These are phyloP conservation scores for Boloria euphrosyne DNA, from an alignment of 2,888 invertebrate species.

Conservation along the genomic window DNA sequence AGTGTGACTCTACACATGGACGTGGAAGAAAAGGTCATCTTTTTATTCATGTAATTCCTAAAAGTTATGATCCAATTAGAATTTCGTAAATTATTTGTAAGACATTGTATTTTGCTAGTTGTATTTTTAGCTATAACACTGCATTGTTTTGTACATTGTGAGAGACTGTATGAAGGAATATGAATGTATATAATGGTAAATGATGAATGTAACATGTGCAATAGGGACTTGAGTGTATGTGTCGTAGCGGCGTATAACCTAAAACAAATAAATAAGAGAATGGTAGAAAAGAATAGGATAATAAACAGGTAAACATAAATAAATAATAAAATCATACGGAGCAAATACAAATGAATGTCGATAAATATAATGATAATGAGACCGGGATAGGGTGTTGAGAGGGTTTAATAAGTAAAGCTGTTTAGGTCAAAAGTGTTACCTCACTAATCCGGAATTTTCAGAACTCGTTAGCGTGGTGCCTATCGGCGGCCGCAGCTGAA, in stretches of 20 bases:
- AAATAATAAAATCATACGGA: background rate
- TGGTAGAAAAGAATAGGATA: constrained; percentile 17
- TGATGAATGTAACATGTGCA: constrained; percentile 60
- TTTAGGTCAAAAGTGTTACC: constrained; percentile 54
- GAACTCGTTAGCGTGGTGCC: constrained; percentile 76
- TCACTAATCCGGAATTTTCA: constrained; percentile 82
- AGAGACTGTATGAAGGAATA: constrained; percentile 54
- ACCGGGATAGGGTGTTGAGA: background rate
- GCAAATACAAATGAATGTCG: background rate
- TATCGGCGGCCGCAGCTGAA: constrained; percentile 79
- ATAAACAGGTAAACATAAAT: background rate
- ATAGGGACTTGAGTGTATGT: constrained; percentile 60
- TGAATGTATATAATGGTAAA: constrained; percentile 61
- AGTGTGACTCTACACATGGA: constrained; percentile 74
- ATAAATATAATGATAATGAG: background rate
- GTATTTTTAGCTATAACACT: constrained; percentile 52
- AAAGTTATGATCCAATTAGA: constrained; percentile 68
- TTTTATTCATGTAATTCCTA: constrained; percentile 72
- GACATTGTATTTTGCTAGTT: constrained; percentile 50
- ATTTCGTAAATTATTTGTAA: constrained; percentile 52
- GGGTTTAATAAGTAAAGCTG: background rate
- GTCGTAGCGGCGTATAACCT: constrained; percentile 76
- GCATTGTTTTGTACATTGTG: constrained; percentile 59
- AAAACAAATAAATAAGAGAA: constrained; percentile 67
- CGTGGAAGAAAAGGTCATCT: constrained; percentile 74